Percentiles rank a stretch among this genome's conserved stretches.
Conservation (phyloP, 2,113 vertebrate genomes). For the Ariopsis seemanni region DNA sequence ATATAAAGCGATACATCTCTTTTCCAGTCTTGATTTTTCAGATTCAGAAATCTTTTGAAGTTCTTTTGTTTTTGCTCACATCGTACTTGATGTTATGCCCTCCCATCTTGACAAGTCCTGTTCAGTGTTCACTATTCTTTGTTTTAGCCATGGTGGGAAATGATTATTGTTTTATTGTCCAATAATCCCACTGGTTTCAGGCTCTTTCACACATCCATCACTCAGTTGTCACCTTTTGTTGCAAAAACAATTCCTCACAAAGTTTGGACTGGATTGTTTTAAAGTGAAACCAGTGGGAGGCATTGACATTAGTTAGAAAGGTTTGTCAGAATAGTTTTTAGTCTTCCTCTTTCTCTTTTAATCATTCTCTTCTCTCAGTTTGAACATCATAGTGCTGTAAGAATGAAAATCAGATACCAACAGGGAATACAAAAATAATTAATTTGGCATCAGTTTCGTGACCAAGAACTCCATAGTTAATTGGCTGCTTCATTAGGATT, state of each 20-base stretch:
- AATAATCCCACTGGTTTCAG: slow-evolving; percentile 53
- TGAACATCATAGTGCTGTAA: not conserved
- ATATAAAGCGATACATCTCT: slow-evolving; percentile 29
- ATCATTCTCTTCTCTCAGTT: not conserved
- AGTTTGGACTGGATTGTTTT: slow-evolving; percentile 17
- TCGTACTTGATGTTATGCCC: slow-evolving; percentile 47
- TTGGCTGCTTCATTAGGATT: slow-evolving; percentile 38
- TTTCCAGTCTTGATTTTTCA: not conserved
- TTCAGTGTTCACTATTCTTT: slow-evolving; percentile 44
- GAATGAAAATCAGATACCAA: slow-evolving; percentile 19
- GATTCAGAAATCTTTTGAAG: slow-evolving; percentile 11
- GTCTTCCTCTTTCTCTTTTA: slow-evolving; percentile 12
- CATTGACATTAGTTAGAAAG: slow-evolving; percentile 45
- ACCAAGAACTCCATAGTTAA: slow-evolving; percentile 33
- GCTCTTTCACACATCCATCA: slow-evolving; percentile 22
- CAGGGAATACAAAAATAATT: slow-evolving; percentile 32
- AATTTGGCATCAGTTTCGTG: slow-evolving; percentile 2
- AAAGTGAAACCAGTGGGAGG: slow-evolving; percentile 54
- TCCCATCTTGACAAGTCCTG: slow-evolving; percentile 39
- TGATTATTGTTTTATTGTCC: slow-evolving; percentile 49
- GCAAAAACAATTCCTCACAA: slow-evolving; percentile 25
- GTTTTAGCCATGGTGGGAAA: slow-evolving; percentile 53
- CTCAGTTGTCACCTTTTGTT: slow-evolving; percentile 32
- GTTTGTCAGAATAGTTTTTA: slow-evolving; percentile 53
- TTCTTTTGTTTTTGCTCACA: slow-evolving; percentile 23